Evolutionary conservation across 2,797 vertebrate species (phyloP), one percentile per base, ranked within the genome.

Genomic region (Tenualosa ilisha): DNA sequence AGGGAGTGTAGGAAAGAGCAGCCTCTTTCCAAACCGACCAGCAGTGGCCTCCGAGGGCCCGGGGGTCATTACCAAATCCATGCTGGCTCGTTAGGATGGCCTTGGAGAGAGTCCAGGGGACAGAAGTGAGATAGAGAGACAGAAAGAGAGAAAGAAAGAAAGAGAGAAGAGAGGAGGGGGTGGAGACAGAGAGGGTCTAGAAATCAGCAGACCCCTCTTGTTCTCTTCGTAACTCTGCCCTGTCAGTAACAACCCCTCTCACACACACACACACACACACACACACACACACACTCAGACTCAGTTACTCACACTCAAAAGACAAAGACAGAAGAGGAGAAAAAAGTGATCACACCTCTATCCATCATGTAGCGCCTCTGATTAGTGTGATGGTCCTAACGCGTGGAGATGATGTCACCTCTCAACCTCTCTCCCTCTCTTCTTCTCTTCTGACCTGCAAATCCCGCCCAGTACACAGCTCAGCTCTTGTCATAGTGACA

Each of bases 1-100:
- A 63, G 59, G n/a, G 59, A 61, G 59, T 56, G 56, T 81, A 13
- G 59, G 86, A 40, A 49, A 51, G 26, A 37, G 13, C 8, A 40
- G 46, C 86, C 86, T 86, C 83, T 84, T 86, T 63, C 59, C 59
- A n/a, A 24, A 63, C 59, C 7, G n/a, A n/a, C 59, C 59, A 63
- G 86, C 83, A 89, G 86, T 84, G 85, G 79, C 83, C 86, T 87
- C 87, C 87, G 87, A 91, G 92, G 92, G 92, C 87, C 53, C 65
- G 68, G 87, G 83, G 88, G 91, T 89, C 89, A 90, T 90, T 83
- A 90, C 85, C 81, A 88, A 89, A 87, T 92, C 92, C 90, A 89
- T 90, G 91, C 91, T 94, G 93, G 95, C 94, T 94, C 89, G 88
- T 94, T 94, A 94, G 91, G 91, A 83, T 84, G 84, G 91, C 90